phyloP scores from a whole-genome alignment of 2,888 invertebrate genomes.

The Pyralis farinalis region DNA sequence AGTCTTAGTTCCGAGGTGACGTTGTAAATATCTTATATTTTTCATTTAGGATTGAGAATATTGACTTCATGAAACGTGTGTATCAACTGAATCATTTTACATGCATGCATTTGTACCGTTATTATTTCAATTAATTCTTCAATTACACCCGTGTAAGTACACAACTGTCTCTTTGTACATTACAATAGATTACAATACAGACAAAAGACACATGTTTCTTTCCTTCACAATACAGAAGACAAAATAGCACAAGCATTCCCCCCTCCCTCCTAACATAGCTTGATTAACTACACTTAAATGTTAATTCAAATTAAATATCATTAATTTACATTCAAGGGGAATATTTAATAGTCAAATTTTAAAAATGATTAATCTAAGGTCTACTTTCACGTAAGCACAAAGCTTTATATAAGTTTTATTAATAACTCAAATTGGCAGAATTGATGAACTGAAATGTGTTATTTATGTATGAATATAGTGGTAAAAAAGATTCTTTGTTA shows the following conservation, averaged over 20 bases:
- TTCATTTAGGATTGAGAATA: too few relatives aligned
- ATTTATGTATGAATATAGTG: neutral
- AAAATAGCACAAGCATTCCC: slow-evolving; percentile 46
- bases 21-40: too few relatives aligned
- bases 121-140: too few relatives aligned
- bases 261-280: slow-evolving; percentile 65
- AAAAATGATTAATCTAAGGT: slow-evolving; percentile 7
- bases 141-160: too few relatives aligned
- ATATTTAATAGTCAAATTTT: neutral
- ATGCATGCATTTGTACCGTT: too few relatives aligned
- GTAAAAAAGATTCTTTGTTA: slow-evolving; percentile 6
- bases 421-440: neutral
- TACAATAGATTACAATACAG: too few relatives aligned
- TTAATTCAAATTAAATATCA: neutral
- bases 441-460: neutral
- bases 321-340: neutral
- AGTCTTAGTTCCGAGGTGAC: too few relatives aligned
- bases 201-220: slow-evolving; percentile 11
- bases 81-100: too few relatives aligned
- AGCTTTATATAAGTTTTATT: neutral
- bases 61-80: too few relatives aligned
- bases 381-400: neutral
- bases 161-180: neutral
- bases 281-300: slow-evolving; percentile 30
- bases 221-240: slow-evolving; percentile 58